These are phyloP conservation scores for Squalus acanthias DNA, from an alignment of 2,797 vertebrate species.

Conservation along the genomic window DNA sequence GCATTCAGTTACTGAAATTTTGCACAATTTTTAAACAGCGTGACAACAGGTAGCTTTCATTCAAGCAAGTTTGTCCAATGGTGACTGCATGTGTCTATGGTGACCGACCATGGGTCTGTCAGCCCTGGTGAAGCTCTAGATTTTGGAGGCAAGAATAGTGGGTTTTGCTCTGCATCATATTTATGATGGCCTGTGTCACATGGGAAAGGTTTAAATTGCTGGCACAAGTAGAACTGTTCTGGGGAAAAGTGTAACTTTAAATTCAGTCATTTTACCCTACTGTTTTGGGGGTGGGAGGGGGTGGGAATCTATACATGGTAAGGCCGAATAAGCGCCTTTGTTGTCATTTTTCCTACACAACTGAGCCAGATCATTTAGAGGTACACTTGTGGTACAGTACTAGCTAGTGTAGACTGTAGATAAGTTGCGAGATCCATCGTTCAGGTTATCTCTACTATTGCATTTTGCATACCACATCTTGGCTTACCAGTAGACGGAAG, in stretches of 20 bases:
- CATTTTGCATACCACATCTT: not conserved
- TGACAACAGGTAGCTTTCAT: slow-evolving; percentile 29
- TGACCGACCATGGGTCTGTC: not conserved
- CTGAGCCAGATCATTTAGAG: slow-evolving; percentile 29
- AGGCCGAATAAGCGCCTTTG: not conserved
- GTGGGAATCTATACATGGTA: not conserved
- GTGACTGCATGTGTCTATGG: slow-evolving; percentile 20
- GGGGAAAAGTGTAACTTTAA: not conserved
- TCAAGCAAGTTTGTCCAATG: not conserved
- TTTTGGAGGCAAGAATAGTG: not conserved
- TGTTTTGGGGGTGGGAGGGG: slow-evolving; percentile 12
- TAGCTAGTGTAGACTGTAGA: slow-evolving; percentile 29
- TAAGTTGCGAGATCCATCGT: slow-evolving; percentile 1
- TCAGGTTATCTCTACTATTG: not conserved
- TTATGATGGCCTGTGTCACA: not conserved
- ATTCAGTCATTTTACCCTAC: not conserved
- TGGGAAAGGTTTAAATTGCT: not conserved
- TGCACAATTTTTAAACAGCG: slow-evolving; percentile 28
- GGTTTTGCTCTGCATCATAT: not conserved
- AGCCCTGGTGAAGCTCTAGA: not conserved
- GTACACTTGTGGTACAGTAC: slow-evolving; percentile 28
- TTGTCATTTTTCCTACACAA: not conserved
- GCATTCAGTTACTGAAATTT: slow-evolving; percentile 61
- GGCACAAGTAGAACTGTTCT: not conserved
- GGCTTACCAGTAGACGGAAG: not conserved